Base-by-base conservation (phyloP, 2,113 vertebrate species). In the Oophaga pumilio region DNA sequence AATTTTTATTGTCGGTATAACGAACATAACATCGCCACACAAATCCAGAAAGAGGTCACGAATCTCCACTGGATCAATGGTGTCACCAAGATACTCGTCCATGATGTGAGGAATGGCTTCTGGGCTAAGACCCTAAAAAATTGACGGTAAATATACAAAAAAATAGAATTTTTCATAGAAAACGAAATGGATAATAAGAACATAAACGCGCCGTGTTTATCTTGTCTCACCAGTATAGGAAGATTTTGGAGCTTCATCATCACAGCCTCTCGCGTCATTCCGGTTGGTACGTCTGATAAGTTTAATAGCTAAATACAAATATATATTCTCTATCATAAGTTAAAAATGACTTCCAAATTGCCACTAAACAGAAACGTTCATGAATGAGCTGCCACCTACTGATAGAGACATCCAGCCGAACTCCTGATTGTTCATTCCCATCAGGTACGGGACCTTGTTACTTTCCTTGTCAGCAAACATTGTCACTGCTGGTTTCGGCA, bases 51-150 rank as follows among this genome's bases (percentile, higher is more conserved):
- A 94, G 7, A 15, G 81, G 0, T 93, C 91, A 89, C 91, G 90
- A 8, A 95, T 93, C 87, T 90, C 92, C 62, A 89, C 80, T 18
- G 88, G 90, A 82, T 97, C 92, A 28, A 91, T 90, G 12, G 90
- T 91, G 22, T 88, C 89, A 81, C 94, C 94, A 18, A 93, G 11
- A 82, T 97, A 97, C 57, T 96, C 94, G 18, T 95, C 89, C 9
- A 90, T 13, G 69, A 92, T 43, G 10, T 52, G 5, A 49, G 91
- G 85, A 69, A 87, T 59, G 0, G 4, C 28, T 18, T 60, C 18
- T 15, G 69, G 53, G 22, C 4, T 18, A 17, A 43, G 8, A 60
- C 4, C 1, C 69, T 76, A 57, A 10, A 69, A 83, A 64, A 53
- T 26, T 15, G 24, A 66, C 18, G 69, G 18, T 26, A 14, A 60